Conservation (phyloP, 1,140 invertebrate species). For the Drosophila truncata region DNA sequence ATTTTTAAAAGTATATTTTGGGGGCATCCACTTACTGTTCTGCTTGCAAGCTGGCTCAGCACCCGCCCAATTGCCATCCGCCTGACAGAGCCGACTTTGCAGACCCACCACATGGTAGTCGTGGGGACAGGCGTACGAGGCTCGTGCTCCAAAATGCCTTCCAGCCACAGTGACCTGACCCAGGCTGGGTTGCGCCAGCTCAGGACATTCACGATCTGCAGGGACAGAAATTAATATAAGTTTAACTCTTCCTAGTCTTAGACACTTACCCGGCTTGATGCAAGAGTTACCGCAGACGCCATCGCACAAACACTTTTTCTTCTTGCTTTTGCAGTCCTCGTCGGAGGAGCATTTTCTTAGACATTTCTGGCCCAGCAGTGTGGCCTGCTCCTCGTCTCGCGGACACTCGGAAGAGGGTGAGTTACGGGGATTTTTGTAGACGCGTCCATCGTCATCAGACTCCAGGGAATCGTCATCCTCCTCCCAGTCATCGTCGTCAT, state of each 20-base stretch:
- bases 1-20: rapidly evolving
- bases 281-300: conserved; percentile 98
- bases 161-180: conserved; percentile 91
- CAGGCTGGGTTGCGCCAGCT: conserved; percentile 89
- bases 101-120: conserved; percentile 95
- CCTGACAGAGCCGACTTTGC: conserved; percentile 93
- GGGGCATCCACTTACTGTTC: conserved; percentile 88
- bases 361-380: conserved; percentile 92
- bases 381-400: conserved; percentile 91
- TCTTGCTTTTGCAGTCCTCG: conserved; percentile 98
- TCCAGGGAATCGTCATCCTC: conserved; percentile 87
- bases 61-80: conserved; percentile 97
- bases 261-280: conserved; percentile 92
- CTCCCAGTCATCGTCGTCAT: conserved; percentile 89
- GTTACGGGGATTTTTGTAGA: conserved; percentile 96
- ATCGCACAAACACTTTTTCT: conserved; percentile 98
- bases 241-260: neutral
- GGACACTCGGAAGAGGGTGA: conserved; percentile 93
- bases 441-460: conserved; percentile 87
- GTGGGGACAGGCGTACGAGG: conserved; percentile 94
- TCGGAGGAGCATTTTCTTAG: conserved; percentile 96
- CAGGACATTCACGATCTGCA: conserved; percentile 94
- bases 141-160: conserved; percentile 90
- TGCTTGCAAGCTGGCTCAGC: conserved; percentile 94
- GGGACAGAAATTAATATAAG: neutral